Conservation (phyloP, 2,797 vertebrate species). For the Danio albolineatus region DNA sequence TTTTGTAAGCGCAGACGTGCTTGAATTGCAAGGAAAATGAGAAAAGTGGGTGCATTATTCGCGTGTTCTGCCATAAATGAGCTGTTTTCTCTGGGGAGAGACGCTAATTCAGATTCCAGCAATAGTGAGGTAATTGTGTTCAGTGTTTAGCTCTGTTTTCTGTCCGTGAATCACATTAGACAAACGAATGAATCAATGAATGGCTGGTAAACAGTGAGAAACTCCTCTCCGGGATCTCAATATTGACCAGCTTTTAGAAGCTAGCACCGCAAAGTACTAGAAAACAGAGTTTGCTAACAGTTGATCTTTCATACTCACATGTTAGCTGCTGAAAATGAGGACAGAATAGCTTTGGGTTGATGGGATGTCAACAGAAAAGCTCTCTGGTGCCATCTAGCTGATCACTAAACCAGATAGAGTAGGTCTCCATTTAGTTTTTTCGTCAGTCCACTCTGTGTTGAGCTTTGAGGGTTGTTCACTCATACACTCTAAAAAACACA, state of each 20-base stretch:
- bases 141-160: slow-evolving; percentile 6
- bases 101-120: slow-evolving; percentile 20
- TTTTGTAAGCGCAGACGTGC: neutral
- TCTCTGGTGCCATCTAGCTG: slow-evolving; percentile 46
- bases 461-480: too few relatives aligned
- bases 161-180: neutral
- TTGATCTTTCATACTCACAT: neutral
- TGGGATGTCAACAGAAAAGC: neutral
- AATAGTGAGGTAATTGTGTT: slow-evolving; percentile 5
- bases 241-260: neutral
- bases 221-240: neutral
- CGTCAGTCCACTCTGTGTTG: neutral
- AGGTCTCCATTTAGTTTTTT: slow-evolving; percentile 17
- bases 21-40: neutral
- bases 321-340: neutral
- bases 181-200: too few relatives aligned
- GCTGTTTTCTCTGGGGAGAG: slow-evolving; percentile 18
- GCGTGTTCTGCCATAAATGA: neutral
- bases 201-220: neutral
- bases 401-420: neutral
- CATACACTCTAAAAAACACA: too few relatives aligned
- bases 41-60: neutral
- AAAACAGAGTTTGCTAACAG: neutral
- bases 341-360: neutral
- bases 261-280: neutral